Conservation (phyloP, 2,113 vertebrate genomes). For the Rhinolophus ferrumequinum region DNA sequence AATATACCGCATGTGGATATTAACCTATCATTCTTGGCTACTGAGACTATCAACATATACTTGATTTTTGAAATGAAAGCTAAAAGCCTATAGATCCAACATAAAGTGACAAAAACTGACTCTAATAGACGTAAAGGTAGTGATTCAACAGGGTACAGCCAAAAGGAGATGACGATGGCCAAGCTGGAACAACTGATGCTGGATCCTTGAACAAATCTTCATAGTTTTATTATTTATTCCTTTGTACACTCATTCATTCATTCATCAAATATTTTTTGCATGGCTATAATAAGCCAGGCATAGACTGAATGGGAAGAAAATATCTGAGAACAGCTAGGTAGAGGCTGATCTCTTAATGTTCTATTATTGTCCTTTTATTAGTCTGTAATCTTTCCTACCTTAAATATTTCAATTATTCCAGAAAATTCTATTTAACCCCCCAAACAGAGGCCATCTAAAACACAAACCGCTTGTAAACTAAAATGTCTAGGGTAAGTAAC, state of each 20-base stretch:
- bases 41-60: background rate
- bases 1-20: background rate
- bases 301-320: background rate
- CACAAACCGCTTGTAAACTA: background rate
- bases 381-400: background rate
- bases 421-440: background rate
- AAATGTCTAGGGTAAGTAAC: background rate
- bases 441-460: background rate
- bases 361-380: background rate
- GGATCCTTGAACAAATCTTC: background rate
- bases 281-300: background rate
- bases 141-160: background rate
- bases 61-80: slow-evolving; percentile 66
- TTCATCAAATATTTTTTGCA: background rate
- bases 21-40: slow-evolving; percentile 8
- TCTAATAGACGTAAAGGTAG: background rate
- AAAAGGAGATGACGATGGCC: background rate
- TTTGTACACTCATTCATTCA: background rate
- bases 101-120: background rate
- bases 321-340: background rate
- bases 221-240: background rate
- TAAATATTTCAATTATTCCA: background rate
- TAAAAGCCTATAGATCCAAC: background rate
- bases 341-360: background rate
- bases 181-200: background rate